These are phyloP conservation scores for Erebia aethiops DNA, from an alignment of 2,888 invertebrate species.

Conservation along the genomic window DNA sequence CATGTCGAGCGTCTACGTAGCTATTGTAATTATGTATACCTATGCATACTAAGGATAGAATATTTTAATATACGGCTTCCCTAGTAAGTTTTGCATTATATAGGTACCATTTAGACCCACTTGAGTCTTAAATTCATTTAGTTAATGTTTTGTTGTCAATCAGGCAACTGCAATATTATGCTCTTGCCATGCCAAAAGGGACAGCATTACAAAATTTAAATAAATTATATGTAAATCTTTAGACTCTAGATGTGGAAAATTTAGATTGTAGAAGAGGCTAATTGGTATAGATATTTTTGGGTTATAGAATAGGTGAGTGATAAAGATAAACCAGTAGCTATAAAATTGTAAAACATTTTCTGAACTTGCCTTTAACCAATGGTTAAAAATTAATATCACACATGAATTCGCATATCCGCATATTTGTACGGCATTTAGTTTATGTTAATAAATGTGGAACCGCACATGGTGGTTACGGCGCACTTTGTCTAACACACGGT, in stretches of 20 bases:
- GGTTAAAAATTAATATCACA: conserved; percentile 33
- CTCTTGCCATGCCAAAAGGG: too few relatives aligned
- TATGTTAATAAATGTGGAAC: conserved; percentile 56
- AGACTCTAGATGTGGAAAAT: conserved; percentile 5
- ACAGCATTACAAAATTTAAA: too few relatives aligned
- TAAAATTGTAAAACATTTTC: not conserved
- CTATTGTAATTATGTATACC: not conserved
- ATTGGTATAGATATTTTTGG: not conserved
- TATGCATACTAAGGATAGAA: not conserved
- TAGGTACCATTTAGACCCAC: too few relatives aligned
- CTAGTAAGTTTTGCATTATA: too few relatives aligned
- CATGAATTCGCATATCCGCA: conserved; percentile 45
- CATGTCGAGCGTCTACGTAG: conserved; percentile 26
- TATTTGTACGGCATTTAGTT: conserved; percentile 44
- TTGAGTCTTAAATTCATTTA: too few relatives aligned
- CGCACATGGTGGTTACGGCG: conserved; percentile 59
- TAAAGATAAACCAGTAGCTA: not conserved
- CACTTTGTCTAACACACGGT: conserved; percentile 66
- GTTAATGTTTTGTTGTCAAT: too few relatives aligned
- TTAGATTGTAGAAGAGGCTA: not conserved
- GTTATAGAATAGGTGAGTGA: too few relatives aligned
- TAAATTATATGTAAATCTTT: too few relatives aligned
- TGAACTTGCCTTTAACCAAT: conserved; percentile 1
- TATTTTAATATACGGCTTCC: not conserved
- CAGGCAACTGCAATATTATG: too few relatives aligned